Conservation (phyloP, 2,113 vertebrate species). For the Oreochromis tanganicae region DNA sequence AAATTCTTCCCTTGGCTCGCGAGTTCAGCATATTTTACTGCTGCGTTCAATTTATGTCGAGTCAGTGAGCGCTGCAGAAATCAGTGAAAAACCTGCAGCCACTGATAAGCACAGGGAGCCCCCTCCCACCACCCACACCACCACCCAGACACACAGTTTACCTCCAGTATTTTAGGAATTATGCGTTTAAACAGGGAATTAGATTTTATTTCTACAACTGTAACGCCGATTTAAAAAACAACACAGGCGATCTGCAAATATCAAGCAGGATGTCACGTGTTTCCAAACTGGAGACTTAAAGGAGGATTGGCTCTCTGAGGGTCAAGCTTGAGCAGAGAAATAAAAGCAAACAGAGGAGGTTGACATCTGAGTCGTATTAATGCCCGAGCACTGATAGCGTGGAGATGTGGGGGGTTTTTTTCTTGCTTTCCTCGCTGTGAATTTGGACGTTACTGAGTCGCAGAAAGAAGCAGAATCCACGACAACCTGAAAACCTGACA, state of each 20-base stretch:
- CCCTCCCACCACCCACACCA: not conserved
- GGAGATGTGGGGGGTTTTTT: constrained; percentile 10
- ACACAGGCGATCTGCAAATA: not conserved
- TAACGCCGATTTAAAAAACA: not conserved
- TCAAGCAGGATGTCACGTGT: not conserved
- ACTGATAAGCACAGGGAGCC: not conserved
- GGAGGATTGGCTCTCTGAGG: not conserved
- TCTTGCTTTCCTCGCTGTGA: constrained; percentile 17
- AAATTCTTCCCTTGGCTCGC: not conserved
- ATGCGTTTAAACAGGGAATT: not conserved
- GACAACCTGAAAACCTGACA: not conserved
- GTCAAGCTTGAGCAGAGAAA: not conserved
- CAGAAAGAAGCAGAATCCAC: not conserved
- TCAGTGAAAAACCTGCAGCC: not conserved
- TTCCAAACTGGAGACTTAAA: not conserved
- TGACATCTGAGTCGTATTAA: constrained; percentile 59
- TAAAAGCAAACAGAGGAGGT: constrained; percentile 3
- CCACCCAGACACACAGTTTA: not conserved
- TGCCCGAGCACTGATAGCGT: not conserved
- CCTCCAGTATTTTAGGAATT: not conserved
- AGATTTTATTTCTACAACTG: not conserved
- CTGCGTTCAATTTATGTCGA: constrained; percentile 16
- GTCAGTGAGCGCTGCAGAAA: not conserved
- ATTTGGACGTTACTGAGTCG: not conserved
- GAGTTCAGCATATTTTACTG: constrained; percentile 10